Evolutionary conservation across 2,888 invertebrate genomes (phyloP).

Genomic region (Charanyca ferruginea): DNA sequence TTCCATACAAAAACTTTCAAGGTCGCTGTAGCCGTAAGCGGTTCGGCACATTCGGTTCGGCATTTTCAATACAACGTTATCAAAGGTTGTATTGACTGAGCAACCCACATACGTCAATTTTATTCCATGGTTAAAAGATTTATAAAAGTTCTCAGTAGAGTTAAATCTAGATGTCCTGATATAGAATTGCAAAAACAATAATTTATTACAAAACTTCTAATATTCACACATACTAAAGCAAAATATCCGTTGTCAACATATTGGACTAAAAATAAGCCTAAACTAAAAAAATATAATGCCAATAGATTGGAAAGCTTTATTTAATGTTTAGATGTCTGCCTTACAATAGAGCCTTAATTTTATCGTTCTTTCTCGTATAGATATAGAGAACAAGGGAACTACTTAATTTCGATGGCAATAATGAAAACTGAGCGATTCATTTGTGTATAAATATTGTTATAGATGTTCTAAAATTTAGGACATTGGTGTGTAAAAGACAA

Average conservation of each 20-base stretch:
- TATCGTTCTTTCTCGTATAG: slow-evolving; percentile 60
- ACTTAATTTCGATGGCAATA: slow-evolving; percentile 80
- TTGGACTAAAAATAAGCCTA: slow-evolving; percentile 64
- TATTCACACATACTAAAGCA: slow-evolving; percentile 37
- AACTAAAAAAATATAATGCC: slow-evolving; percentile 69
- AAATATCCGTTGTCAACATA: slow-evolving; percentile 36
- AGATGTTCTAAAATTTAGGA: slow-evolving; percentile 87
- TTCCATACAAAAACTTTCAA: too few relatives aligned
- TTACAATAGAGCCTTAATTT: slow-evolving; percentile 73
- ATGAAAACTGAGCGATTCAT: slow-evolving; percentile 56
- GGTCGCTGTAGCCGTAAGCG: too few relatives aligned
- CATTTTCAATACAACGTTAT: too few relatives aligned
- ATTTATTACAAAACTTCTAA: slow-evolving; percentile 3
- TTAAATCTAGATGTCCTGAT: background rate
- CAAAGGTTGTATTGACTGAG: too few relatives aligned
- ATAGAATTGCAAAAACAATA: background rate
- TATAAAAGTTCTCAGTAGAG: too few relatives aligned
- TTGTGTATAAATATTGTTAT: slow-evolving; percentile 58
- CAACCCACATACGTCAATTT: too few relatives aligned
- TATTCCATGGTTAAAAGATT: too few relatives aligned
- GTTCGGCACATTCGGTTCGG: too few relatives aligned
- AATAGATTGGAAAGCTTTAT: slow-evolving; percentile 79
- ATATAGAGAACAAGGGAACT: slow-evolving; percentile 63
- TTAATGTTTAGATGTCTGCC: slow-evolving; percentile 72
- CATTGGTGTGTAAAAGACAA: slow-evolving; percentile 74